Percentiles rank a stretch among this genome's conserved stretches.
Conservation (phyloP, 2,888 invertebrate genomes). For the Noctua janthe region DNA sequence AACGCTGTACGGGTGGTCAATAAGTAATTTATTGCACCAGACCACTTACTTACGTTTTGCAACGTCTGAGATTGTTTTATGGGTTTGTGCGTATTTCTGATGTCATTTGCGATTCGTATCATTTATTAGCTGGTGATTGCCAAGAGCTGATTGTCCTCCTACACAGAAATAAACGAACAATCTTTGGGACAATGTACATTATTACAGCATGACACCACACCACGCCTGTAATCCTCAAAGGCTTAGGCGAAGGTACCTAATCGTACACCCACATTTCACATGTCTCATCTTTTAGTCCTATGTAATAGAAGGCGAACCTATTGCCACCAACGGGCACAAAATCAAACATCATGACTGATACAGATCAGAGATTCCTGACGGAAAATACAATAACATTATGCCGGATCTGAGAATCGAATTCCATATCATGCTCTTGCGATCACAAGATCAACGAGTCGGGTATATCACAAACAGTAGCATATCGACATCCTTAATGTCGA, state of each 20-base stretch:
- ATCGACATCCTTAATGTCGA: neutral
- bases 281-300: neutral
- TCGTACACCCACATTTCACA: neutral
- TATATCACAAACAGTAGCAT: too few species aligned
- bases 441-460: neutral
- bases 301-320: neutral
- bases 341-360: neutral
- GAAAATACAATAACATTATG: neutral
- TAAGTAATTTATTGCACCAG: constrained; percentile 49
- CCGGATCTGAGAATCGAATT: neutral
- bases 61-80: constrained; percentile 45
- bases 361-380: neutral
- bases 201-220: neutral
- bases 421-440: neutral
- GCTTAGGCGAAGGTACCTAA: neutral
- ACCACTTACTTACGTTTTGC: constrained; percentile 36
- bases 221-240: neutral
- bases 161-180: neutral
- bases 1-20: constrained; percentile 47
- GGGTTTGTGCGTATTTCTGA: constrained; percentile 42
- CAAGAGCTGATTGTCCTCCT: constrained; percentile 11
- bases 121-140: constrained; percentile 33
- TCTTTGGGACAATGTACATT: neutral
- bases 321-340: neutral
- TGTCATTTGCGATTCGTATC: constrained; percentile 45